Evolutionary conservation across 2,797 vertebrate genomes (phyloP), one percentile per base, ranked within the genome.

Genomic region (Sebastes vulpes): DNA sequence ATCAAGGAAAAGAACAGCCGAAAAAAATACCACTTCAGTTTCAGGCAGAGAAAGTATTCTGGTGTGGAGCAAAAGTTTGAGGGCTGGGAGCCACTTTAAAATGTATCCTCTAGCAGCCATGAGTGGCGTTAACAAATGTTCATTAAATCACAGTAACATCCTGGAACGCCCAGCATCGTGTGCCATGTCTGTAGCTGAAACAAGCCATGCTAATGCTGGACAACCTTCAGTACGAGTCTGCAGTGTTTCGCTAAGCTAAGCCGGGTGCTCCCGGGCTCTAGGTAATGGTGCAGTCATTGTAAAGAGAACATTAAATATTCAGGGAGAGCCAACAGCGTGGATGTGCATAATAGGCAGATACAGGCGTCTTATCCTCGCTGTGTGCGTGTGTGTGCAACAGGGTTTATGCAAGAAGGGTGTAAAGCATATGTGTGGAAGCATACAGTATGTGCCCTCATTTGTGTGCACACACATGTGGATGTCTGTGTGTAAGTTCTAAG

Each of bases 231-330:
- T 61, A 76, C 53, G 75, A 48, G 82, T 83, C 77, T 91, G 91
- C 89, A 89, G 91, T 83, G 81, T 89, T 88, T 81, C 84, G 80
- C 83, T 82, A 26, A 86, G 83, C 86, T 89, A 76, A 87, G 91
- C 78, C 74, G 82, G 81, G 61, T 65, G 81, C 91, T 92, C 67
- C 82, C 77, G 50, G 80, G 90, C 87, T 88, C 79, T 87, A 85
- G 90, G 90, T 93, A 91, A 93, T 95, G 93, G 90, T 90, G 91
- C 90, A 92, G 91, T 93, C 90, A 91, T 93, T 94, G 92, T 88
- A 94, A 94, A 91, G 85, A 91, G 79, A 91, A 93, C 91, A 95
- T 95, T 93, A 95, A 94, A 92, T 92, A 95, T 95, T 94, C 94
- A 95, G 88, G 74, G 76, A 84, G 89, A 92, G 93, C 83, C 87